Base-by-base conservation (phyloP, 2,888 invertebrate genomes). In the Eristalinus aeneus region DNA sequence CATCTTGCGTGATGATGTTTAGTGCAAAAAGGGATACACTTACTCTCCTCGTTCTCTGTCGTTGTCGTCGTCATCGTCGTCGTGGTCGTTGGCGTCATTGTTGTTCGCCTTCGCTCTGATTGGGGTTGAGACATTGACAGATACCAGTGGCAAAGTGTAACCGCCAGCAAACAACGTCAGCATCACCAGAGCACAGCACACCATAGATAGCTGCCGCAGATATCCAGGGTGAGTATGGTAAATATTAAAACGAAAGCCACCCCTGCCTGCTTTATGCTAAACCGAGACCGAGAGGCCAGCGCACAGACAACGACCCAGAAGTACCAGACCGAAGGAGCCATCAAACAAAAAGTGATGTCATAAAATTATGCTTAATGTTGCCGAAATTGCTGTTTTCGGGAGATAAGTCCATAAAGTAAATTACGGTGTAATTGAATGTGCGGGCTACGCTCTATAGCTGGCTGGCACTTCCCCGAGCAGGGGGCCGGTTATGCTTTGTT, bases 351-450 rank as follows among this genome's bases (percentile, higher is more conserved):
- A 90, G 90, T 90, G 90, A 90, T 91, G 90, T 90, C 91, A 91
- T 92, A 90, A 92, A 92, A 91, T 92, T 91, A 92, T 91, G 90
- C 90, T 92, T 90, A 91, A 91, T 91, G 91, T 91, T 90, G 90
- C 89, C 90, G 90, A 91, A 91, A 91, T 91, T 90, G 90, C 90
- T 90, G 90, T 90, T 91, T 89, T 90, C 89, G 88, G 89, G 89
- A 90, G 91, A 91, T 91, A 91, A 90, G 90, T 90, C 89, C 90
- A 90, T 91, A 91, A 91, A 90, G 90, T 90, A 90, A 91, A 91
- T 91, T 90, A 90, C 90, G 90, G 89, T 90, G 89, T 90, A 91
- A 91, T 91, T 91, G 91, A 91, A 91, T 90, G 90, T 90, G 90
- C 89, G 88, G 89, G 89, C 89, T 89, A 46, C 16, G 46, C 46